Evolutionary conservation across 2,888 invertebrate species (phyloP).

Genomic region (Gibbula magus): DNA sequence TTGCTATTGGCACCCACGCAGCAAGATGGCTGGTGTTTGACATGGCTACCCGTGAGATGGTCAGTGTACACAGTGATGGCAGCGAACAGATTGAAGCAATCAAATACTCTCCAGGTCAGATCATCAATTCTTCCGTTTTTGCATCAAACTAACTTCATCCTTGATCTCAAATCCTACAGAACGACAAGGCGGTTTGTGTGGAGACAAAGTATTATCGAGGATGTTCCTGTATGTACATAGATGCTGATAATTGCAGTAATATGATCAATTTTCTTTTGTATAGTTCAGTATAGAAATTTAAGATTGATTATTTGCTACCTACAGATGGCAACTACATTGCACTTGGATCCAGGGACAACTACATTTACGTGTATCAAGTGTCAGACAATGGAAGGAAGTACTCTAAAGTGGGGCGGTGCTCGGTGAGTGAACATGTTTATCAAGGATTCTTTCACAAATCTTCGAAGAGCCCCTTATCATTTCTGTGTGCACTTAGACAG

Average conservation of each 20-base stretch:
- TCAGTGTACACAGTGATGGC: constrained; percentile 74
- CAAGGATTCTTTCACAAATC: neutral
- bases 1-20: constrained; percentile 86
- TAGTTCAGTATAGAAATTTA: too few species aligned
- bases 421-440: constrained; percentile 79
- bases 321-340: constrained; percentile 87
- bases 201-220: too few species aligned
- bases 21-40: constrained; percentile 91
- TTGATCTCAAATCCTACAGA: too few species aligned
- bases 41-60: constrained; percentile 82
- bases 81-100: constrained; percentile 75
- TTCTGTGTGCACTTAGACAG: too few species aligned
- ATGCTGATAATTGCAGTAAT: too few species aligned
- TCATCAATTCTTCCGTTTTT: neutral
- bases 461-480: neutral
- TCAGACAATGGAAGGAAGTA: constrained; percentile 85
- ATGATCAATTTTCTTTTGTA: too few species aligned
- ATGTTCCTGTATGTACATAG: too few species aligned
- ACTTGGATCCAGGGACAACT: constrained; percentile 91
- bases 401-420: constrained; percentile 88
- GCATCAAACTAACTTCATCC: too few species aligned
- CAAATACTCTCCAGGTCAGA: constrained; percentile 75
- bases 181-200: too few species aligned
- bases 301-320: constrained; percentile 76
- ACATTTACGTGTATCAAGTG: constrained; percentile 91